Evolutionary conservation across 2,888 invertebrate genomes (phyloP).

Genomic region (Onthophagus sagittarius): DNA sequence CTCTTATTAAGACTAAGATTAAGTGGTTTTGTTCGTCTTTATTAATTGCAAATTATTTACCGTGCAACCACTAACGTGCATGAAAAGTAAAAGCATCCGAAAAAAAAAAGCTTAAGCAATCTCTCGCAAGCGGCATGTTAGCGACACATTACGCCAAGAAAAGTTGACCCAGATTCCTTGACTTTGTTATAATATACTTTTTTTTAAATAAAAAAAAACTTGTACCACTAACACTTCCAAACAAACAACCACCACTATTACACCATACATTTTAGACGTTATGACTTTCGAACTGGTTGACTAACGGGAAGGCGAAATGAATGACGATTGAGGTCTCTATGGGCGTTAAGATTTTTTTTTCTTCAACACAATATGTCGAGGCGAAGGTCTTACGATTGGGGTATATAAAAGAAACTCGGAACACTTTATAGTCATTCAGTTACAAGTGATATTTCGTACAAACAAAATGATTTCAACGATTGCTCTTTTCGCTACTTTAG

Average conservation of each 20-base stretch:
- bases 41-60: background rate
- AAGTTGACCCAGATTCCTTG: background rate
- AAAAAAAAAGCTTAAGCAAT: background rate
- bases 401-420: background rate
- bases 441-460: background rate
- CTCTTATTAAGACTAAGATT: background rate
- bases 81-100: background rate
- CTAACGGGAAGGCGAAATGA: background rate
- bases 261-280: background rate
- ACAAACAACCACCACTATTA: background rate
- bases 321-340: background rate
- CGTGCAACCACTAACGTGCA: background rate
- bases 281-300: background rate
- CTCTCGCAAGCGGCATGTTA: background rate
- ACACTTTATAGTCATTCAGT: background rate
- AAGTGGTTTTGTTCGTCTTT: no score
- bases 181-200: background rate
- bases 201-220: background rate
- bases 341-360: background rate
- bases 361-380: background rate
- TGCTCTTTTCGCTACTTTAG: slow-evolving; percentile 27
- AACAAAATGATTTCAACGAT: slow-evolving; percentile 22
- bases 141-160: background rate
- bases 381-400: background rate
- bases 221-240: background rate